A percentile compares a stretch with the other conserved stretches of the same genome.
Conservation (phyloP, 2,113 vertebrate species). For the Entosphenus tridentatus region DNA sequence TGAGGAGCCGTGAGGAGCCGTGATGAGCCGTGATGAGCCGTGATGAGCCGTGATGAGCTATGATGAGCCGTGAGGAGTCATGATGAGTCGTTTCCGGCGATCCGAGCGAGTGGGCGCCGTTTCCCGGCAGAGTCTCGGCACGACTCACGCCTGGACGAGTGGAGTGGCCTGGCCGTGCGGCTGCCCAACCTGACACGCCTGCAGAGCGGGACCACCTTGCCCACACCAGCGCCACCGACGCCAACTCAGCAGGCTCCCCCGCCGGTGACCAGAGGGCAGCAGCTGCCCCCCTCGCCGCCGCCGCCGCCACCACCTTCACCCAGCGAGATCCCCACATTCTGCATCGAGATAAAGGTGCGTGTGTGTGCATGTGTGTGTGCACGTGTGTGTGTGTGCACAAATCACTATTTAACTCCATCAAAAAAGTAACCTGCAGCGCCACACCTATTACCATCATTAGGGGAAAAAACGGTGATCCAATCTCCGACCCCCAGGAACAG, state of each 20-base stretch:
- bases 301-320: constrained; percentile 15
- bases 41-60: too few relatives aligned
- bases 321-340: constrained; percentile 51
- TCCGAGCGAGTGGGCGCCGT: too few relatives aligned
- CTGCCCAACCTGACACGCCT: constrained; percentile 76
- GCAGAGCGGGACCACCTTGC: constrained; percentile 15
- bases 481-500: too few relatives aligned
- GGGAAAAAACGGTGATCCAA: too few relatives aligned
- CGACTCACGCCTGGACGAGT: constrained; percentile 80
- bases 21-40: too few relatives aligned
- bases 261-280: neutral
- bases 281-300: neutral
- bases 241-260: neutral
- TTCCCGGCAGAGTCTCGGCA: constrained; percentile 46
- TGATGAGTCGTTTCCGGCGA: too few relatives aligned
- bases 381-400: neutral
- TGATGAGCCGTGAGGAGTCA: too few relatives aligned
- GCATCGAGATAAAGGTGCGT: constrained; percentile 82
- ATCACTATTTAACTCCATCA: too few relatives aligned
- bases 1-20: too few relatives aligned
- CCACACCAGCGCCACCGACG: neutral
- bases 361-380: neutral
- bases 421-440: too few relatives aligned
- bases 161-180: constrained; percentile 73
- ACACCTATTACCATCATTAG: too few relatives aligned